Conservation (phyloP, 2,888 invertebrate species). For the Rhyacophila evoluta region DNA sequence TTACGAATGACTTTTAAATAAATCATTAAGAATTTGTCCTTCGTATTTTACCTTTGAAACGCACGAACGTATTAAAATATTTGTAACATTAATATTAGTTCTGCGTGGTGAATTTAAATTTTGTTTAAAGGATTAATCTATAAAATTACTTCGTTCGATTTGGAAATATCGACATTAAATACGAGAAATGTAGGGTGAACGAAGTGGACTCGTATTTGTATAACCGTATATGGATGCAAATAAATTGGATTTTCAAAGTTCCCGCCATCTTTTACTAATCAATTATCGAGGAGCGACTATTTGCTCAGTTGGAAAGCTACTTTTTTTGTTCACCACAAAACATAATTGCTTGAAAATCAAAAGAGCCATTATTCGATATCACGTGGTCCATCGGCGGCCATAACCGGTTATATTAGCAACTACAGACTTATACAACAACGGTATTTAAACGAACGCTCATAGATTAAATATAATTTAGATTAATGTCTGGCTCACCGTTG, state of each 20-base stretch:
- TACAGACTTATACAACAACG: conserved; percentile 32
- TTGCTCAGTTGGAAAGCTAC: neutral
- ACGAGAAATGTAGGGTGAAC: too few relatives aligned
- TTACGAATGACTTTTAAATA: neutral
- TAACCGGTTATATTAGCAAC: conserved; percentile 35
- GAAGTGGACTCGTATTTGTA: too few relatives aligned
- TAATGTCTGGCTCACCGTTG: conserved; percentile 44
- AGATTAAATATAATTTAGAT: conserved; percentile 46
- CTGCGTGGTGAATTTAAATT: too few relatives aligned
- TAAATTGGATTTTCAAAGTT: too few relatives aligned
- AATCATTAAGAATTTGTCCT: neutral
- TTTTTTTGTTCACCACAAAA: neutral
- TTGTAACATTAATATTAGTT: too few relatives aligned
- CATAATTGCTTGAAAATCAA: neutral
- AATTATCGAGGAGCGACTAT: neutral
- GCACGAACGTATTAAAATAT: too few relatives aligned
- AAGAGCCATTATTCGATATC: conserved; percentile 5
- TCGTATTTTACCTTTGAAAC: too few relatives aligned
- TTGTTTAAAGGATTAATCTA: too few relatives aligned
- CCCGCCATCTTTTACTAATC: neutral
- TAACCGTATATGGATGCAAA: too few relatives aligned
- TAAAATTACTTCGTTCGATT: too few relatives aligned
- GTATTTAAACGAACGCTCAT: conserved; percentile 33
- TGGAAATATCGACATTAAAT: too few relatives aligned
- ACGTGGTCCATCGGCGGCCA: neutral